Conservation (phyloP, 2,888 invertebrate genomes). For the Bembecia ichneumoniformis region DNA sequence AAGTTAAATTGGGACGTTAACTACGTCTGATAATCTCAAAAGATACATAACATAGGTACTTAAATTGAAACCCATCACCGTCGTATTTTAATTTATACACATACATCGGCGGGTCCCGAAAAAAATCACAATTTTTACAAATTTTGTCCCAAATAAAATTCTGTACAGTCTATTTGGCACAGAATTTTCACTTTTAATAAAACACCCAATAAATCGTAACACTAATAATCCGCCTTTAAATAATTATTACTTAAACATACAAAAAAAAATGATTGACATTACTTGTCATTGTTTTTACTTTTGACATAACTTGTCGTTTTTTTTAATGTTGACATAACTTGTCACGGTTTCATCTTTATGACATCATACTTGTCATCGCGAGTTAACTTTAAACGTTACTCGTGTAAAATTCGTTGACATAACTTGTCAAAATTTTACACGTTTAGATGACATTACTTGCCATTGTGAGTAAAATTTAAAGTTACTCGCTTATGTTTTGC, state of each 20-base stretch:
- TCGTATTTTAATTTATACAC: conserved; percentile 23
- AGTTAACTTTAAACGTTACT: no score
- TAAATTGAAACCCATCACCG: conserved; percentile 42
- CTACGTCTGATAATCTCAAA: conserved; percentile 34
- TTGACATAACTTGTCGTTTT: conserved; percentile 1
- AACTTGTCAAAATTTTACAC: conserved; percentile 4
- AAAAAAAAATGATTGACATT: conserved; percentile 13
- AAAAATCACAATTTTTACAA: conserved; percentile 31
- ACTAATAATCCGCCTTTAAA: neutral
- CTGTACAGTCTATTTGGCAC: conserved; percentile 61
- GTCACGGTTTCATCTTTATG: conserved; percentile 17
- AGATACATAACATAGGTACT: conserved; percentile 11
- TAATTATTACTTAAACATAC: neutral
- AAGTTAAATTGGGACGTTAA: conserved; percentile 43
- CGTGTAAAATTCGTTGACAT: conserved; percentile 1
- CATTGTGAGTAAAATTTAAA: conserved; percentile 10
- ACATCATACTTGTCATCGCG: no score
- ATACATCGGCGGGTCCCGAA: conserved; percentile 45
- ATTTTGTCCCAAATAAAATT: conserved; percentile 66
- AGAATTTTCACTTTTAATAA: conserved; percentile 38
- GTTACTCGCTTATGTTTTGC: neutral
- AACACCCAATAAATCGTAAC: neutral
- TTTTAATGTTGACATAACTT: conserved; percentile 27
- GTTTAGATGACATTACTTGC: neutral
- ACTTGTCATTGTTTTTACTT: conserved; percentile 14